Conservation (phyloP, 2,888 invertebrate genomes). For the Metallyticus violacea region DNA sequence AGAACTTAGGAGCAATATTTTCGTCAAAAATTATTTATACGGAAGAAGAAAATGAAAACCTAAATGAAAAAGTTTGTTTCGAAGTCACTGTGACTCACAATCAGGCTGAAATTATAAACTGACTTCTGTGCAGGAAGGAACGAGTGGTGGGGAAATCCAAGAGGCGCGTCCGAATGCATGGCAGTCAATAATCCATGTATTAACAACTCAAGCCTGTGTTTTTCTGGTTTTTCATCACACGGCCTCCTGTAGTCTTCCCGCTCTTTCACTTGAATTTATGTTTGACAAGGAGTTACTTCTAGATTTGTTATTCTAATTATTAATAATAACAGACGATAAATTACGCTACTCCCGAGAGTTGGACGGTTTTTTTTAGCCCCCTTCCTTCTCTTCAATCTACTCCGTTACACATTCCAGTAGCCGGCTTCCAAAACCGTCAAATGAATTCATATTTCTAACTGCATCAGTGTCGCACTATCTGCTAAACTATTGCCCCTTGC, state of each 20-base stretch:
- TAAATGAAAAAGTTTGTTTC: not conserved
- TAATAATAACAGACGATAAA: constrained; percentile 16
- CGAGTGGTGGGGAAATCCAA: not conserved
- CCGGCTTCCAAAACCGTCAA: not conserved
- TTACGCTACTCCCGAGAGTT: not conserved
- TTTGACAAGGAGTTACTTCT: constrained; percentile 4
- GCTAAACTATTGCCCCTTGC: too few species aligned
- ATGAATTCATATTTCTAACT: not conserved
- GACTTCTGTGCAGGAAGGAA: not conserved
- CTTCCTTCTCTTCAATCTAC: not conserved
- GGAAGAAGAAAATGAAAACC: too few species aligned
- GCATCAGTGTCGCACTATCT: not conserved
- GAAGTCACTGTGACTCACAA: not conserved
- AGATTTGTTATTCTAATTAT: constrained; percentile 21
- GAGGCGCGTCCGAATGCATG: not conserved
- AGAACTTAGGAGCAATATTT: too few species aligned
- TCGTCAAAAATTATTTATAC: too few species aligned
- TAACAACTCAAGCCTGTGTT: not conserved
- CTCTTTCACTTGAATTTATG: constrained; percentile 3
- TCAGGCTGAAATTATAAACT: not conserved
- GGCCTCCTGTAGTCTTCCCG: not conserved
- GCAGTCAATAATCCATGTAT: not conserved
- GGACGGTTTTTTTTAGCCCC: not conserved
- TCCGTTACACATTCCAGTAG: constrained; percentile 14
- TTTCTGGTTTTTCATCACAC: not conserved